Base-by-base conservation (phyloP, 2,797 vertebrate species). In the Urocyon cinereoargenteus region DNA sequence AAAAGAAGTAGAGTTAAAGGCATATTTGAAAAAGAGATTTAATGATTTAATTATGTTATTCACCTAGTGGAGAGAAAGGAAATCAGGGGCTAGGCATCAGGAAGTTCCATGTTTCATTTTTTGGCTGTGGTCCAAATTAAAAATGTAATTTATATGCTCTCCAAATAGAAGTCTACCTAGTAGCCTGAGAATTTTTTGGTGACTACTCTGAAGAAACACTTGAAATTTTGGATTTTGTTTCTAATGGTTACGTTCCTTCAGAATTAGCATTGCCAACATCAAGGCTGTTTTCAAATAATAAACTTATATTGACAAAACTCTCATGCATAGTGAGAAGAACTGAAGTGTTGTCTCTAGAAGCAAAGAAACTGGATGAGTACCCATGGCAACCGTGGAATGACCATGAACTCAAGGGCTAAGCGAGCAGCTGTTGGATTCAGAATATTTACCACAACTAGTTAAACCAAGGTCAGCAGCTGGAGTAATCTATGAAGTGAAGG, bases 361-460 rank as follows among this genome's bases (percentile, higher is more conserved):
- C 28, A 55, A 70, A 70, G 28, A 11, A 24, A 53, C n/a, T 61
- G n/a, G 10, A 3, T 28, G 36, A 49, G 53, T 66, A 49, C 81
- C 79, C 81, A 75, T 57, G 55, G 88, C 86, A 92, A 96, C 64
- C 3, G 2, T 18, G 21, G 36, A 59, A 81, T 15, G 28, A 14
- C 28, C 28, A 31, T 11, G 49, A 81, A 75, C 64, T 70, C 89
- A 59, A 45, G 64, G 64, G 0, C 15, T 26, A 19, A 86, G 36
- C 51, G 22, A 92, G n/a, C 59, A 87, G 77, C 62, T 94, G 59
- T 22, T 72, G 59, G 49, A 66, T 90, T 19, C 26, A 66, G 53
- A 19, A 90, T n/a, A 66, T 36, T 95, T 61, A 85, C 45, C 16
- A 72, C 28, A 70, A 34, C 91, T 40, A 88, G 96, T 94, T 72